Base-by-base conservation (phyloP, 2,113 vertebrate genomes). In the Hymenochirus boettgeri region DNA sequence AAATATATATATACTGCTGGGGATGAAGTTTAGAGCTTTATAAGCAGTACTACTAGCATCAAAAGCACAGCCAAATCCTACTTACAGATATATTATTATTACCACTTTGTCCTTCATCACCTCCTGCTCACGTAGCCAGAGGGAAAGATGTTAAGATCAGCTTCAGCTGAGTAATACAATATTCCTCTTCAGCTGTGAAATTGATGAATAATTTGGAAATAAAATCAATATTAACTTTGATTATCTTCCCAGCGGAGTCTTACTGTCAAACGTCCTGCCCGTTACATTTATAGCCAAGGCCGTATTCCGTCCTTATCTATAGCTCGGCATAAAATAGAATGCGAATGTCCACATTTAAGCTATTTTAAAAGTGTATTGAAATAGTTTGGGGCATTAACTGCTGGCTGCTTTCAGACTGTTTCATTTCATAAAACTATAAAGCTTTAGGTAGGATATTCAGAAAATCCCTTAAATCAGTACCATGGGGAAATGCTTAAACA, bases 171-270 rank as follows among this genome's bases (percentile, higher is more conserved):
- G 78, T 79, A 80, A 79, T 74, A 77, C 81, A 71, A 78, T 79
- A 80, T 78, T 82, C 73, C 78, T 81, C 73, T 72, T 81, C 77
- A 80, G 76, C 81, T 76, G 79, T 78, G 80, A 81, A 77, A 78
- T 23, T 83, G 85, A 89, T 85, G 82, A 81, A 87, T 82, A 87
- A 85, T 89, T 85, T 82, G 78, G 78, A 83, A 83, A 86, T 82
- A 70, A 84, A 82, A 88, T 88, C 86, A 83, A 90, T 87, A 80
- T 51, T 33, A 70, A 69, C 73, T 73, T 73, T 76, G 75, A 79
- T 73, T 77, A 72, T 77, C 71, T 73, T 74, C 77, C 55, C 65
- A 25, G 15, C 62, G 10, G 18, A 11, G 3, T 51, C 33, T 3
- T 17, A 27, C 25, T 19, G 35, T 60, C 50, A 26, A 19, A 47